Conservation (phyloP, 2,113 vertebrate genomes). For the Catharus minimus region DNA sequence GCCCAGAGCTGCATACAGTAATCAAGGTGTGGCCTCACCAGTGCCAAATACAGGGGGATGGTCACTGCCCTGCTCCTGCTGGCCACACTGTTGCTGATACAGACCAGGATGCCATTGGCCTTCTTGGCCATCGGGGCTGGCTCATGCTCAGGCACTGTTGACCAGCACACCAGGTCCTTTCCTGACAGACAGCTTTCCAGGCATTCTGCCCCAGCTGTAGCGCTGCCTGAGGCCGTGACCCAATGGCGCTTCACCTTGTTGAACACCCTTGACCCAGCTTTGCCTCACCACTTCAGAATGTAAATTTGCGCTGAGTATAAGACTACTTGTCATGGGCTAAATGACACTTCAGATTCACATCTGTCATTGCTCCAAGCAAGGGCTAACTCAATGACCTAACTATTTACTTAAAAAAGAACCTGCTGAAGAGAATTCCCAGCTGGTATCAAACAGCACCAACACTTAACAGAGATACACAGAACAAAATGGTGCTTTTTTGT, state of each 20-base stretch:
- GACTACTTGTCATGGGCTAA: background rate
- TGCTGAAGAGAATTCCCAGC: background rate
- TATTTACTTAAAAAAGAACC: background rate
- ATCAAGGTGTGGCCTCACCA: background rate
- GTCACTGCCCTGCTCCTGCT: no score
- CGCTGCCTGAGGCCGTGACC: rapidly evolving
- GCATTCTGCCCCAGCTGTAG: background rate
- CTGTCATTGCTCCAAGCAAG: background rate
- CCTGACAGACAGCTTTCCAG: background rate
- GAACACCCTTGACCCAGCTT: background rate
- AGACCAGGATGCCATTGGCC: background rate
- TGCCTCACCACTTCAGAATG: background rate
- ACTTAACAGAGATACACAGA: background rate
- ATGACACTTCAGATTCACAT: background rate
- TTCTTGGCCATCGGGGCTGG: background rate
- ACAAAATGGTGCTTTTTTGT: background rate
- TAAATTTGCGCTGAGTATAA: background rate
- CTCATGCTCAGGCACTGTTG: background rate
- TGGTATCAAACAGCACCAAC: background rate
- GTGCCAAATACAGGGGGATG: background rate
- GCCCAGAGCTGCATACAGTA: no score
- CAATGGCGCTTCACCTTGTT: background rate
- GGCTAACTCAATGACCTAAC: background rate
- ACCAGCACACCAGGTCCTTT: background rate
- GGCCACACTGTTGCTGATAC: background rate